Evolutionary conservation across 2,888 invertebrate genomes (phyloP), one percentile per base, ranked within the genome.

Genomic region (Apamea sordens): DNA sequence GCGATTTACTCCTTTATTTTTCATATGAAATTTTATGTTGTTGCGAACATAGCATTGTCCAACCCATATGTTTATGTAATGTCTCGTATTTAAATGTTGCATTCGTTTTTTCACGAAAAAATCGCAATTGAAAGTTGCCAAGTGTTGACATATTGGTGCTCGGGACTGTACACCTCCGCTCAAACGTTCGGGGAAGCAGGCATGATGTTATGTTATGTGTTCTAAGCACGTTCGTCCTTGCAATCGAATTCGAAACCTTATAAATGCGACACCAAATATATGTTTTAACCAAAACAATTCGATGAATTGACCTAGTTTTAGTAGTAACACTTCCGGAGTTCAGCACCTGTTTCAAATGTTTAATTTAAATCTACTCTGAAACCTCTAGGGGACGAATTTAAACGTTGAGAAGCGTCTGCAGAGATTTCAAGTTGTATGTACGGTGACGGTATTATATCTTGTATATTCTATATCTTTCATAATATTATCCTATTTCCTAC

Each of bases 241-340:
- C 11, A n/a, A 69, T 47, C 0, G 28, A 83, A 69, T 11, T 68
- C 3, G 56, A 76, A 83, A n/a, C 76, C 76, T 21, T 69, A 76
- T 28, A 67, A 76, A 73, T n/a, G 36, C 41, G 15, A 59, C 36
- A 36, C 36, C 36, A 7, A 63, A 28, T 0, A 63, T 21, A n/a
- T 36, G 47, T 78, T 79, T n/a, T 13, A 7, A 28, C 24, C 24
- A 82, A 76, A 68, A 75, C 53, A 15, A 36, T 63, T 61, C 32
- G 28, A 28, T 56, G 7, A 56, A 28, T 32, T 64, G 56, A 36
- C 68, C 76, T 76, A 76, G 61, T 69, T 80, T 76, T 56, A 4
- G 28, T 21, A 36, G 44, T 36, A 63, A 47, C 36, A 69, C 41
- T 76, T 69, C 15, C 56, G 24, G 15, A 68, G 50, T 77, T 50